Conservation (phyloP, 2,113 vertebrate genomes). For the Chaenogobius annularis region DNA sequence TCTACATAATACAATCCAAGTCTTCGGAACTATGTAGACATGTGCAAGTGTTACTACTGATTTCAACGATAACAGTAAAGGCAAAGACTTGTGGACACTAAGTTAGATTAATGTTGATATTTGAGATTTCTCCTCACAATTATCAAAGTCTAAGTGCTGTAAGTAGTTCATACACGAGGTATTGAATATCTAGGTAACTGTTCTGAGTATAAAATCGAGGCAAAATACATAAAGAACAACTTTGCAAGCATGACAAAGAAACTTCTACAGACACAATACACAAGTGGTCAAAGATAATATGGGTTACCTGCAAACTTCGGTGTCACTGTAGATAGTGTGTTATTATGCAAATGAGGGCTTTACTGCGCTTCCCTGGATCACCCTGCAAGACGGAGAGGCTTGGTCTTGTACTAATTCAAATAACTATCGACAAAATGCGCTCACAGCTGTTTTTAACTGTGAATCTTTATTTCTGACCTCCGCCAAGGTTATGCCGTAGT, state of each 20-base stretch:
- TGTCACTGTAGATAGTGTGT: slow-evolving; percentile 51
- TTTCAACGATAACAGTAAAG: slow-evolving; percentile 78
- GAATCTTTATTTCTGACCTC: neutral
- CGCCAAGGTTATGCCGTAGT: neutral
- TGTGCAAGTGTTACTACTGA: slow-evolving; percentile 82
- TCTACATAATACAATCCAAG: slow-evolving; percentile 80
- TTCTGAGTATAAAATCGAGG: slow-evolving; percentile 74
- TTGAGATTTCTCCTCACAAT: slow-evolving; percentile 71
- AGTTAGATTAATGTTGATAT: slow-evolving; percentile 74
- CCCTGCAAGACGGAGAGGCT: slow-evolving; percentile 14
- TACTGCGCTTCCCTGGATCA: slow-evolving; percentile 44
- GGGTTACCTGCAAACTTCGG: slow-evolving; percentile 59
- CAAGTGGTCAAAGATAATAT: slow-evolving; percentile 73
- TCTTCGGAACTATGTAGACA: slow-evolving; percentile 79
- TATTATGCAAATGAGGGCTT: slow-evolving; percentile 49
- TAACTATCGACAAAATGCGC: neutral
- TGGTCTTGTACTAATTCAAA: neutral
- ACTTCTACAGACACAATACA: slow-evolving; percentile 71
- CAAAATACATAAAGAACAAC: slow-evolving; percentile 74
- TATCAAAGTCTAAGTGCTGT: slow-evolving; percentile 80
- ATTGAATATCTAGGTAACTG: slow-evolving; percentile 73
- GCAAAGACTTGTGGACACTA: slow-evolving; percentile 78
- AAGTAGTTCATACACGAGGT: slow-evolving; percentile 78
- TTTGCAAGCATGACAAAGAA: slow-evolving; percentile 74
- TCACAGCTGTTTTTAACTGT: neutral